Percentiles rank a stretch among this genome's conserved stretches.
Evolutionary conservation across 2,797 vertebrate species (phyloP).

Genomic region (Philypnodon macrostomus): DNA sequence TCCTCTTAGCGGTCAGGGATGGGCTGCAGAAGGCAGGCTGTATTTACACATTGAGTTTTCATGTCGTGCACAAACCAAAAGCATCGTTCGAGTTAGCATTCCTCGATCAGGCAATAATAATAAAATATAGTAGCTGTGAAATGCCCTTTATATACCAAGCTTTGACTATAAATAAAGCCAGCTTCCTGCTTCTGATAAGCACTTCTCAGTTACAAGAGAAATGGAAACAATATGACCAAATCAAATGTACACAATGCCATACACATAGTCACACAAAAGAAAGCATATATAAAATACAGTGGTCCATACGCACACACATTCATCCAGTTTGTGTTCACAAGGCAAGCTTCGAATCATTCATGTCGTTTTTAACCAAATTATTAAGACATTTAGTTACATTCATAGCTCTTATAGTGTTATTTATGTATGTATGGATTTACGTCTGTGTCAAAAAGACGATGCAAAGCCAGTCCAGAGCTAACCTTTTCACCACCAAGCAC

Average conservation of each 20-base stretch:
- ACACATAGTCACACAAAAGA: constrained; percentile 47
- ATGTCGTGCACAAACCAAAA: constrained; percentile 62
- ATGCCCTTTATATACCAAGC: constrained; percentile 72
- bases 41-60: constrained; percentile 71
- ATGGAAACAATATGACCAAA: constrained; percentile 38
- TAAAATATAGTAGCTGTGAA: constrained; percentile 70
- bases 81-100: constrained; percentile 65
- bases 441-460: constrained; percentile 1
- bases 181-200: constrained; percentile 22
- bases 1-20: constrained; percentile 58
- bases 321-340: constrained; percentile 25
- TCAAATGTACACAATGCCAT: constrained; percentile 27
- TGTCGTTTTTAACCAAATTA: constrained; percentile 22
- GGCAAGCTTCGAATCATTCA: constrained; percentile 26
- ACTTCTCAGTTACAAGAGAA: constrained; percentile 46
- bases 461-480: too few relatives aligned
- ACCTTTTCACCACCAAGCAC: too few relatives aligned
- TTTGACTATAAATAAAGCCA: constrained; percentile 68
- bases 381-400: constrained; percentile 26
- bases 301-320: constrained; percentile 30
- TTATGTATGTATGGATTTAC: neutral
- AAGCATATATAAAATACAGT: constrained; percentile 60
- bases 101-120: constrained; percentile 66
- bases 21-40: constrained; percentile 56
- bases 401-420: constrained; percentile 10